Conservation (phyloP, 2,113 vertebrate genomes). For the Leptodactylus fuscus region DNA sequence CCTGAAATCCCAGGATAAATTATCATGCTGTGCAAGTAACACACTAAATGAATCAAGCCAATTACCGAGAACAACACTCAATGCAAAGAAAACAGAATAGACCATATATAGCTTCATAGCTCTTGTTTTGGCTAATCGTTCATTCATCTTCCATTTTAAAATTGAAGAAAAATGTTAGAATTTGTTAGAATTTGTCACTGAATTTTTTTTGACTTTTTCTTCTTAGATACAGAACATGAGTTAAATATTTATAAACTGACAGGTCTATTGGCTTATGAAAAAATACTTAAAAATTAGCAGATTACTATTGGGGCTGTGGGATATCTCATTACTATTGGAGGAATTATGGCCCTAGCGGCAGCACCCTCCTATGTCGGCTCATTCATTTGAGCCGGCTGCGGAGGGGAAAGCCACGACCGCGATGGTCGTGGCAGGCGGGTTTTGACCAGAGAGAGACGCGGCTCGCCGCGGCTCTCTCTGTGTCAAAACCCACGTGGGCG, state of each 20-base stretch:
- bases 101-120: neutral
- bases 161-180: no score
- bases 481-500: no score
- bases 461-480: no score
- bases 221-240: neutral
- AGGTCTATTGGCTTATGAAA: neutral
- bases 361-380: no score
- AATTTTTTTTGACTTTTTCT: neutral
- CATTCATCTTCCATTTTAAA: neutral
- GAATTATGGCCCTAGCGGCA: no score
- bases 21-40: slow-evolving; percentile 21
- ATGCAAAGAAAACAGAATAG: neutral
- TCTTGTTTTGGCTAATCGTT: neutral
- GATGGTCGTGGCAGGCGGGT: no score
- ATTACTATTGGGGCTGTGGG: no score
- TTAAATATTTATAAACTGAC: neutral
- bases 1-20: slow-evolving; percentile 49
- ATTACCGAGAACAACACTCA: slow-evolving; percentile 29
- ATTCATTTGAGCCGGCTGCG: no score
- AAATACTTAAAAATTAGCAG: no score
- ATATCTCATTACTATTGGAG: no score
- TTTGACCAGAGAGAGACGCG: no score
- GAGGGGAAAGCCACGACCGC: no score
- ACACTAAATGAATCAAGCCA: slow-evolving; percentile 32
- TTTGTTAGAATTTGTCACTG: neutral